These are phyloP conservation scores for Lepidochrysops patricia DNA, from an alignment of 2,888 invertebrate genomes.

Conservation along the genomic window DNA sequence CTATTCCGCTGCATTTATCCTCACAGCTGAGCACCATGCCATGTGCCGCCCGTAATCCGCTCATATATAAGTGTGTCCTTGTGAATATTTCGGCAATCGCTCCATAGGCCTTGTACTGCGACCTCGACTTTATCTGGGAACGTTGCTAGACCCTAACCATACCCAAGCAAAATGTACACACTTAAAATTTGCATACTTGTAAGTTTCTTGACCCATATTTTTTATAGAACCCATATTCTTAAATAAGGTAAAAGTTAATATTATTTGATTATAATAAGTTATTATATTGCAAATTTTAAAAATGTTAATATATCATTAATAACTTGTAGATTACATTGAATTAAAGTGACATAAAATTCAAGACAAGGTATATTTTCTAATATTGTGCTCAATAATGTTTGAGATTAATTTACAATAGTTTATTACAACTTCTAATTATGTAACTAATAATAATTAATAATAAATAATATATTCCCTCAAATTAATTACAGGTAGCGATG, in stretches of 20 bases:
- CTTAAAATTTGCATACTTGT: conserved; percentile 37
- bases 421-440: too few species aligned
- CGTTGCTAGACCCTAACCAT: conserved; percentile 17
- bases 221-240: background rate
- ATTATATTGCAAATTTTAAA: too few species aligned
- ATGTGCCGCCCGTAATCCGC: conserved; percentile 14
- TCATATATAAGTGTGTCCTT: conserved; percentile 58
- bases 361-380: background rate
- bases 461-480: too few species aligned
- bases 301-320: too few species aligned
- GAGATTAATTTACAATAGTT: too few species aligned
- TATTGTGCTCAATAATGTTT: background rate
- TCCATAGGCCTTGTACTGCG: conserved; percentile 8
- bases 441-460: too few species aligned
- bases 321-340: too few species aligned
- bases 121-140: background rate
- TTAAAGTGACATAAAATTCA: background rate
- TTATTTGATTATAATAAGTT: background rate
- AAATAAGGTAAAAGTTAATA: too few species aligned
- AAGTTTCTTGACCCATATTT: conserved; percentile 31
- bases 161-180: conserved; percentile 40
- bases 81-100: conserved; percentile 37
- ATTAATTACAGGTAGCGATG: conserved; percentile 8
- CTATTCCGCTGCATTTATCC: conserved; percentile 27
- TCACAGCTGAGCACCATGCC: conserved; percentile 21